These are phyloP conservation scores for Aphrocallistes beatrix DNA, from an alignment of 37 sponge, comb jelly and placozoan species.

Conservation along the genomic window DNA sequence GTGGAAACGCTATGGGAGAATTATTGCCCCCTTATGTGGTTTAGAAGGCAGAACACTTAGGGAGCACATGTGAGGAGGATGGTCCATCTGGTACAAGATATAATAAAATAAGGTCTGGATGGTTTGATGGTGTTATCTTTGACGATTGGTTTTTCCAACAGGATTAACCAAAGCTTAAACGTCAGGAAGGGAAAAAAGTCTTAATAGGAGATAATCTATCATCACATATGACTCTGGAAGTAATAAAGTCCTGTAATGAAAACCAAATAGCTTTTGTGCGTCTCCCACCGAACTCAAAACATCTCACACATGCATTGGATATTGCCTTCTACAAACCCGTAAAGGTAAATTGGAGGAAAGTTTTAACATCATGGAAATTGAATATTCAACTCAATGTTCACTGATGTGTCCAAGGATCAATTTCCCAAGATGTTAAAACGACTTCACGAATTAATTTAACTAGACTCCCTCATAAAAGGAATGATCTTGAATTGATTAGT, in stretches of 20 bases:
- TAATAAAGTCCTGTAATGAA: neutral
- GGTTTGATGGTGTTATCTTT: constrained; percentile 16
- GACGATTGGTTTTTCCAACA: constrained; percentile 17
- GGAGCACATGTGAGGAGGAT: neutral
- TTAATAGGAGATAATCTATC: constrained; percentile 8
- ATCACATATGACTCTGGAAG: constrained; percentile 5
- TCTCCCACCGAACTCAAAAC: constrained; percentile 9
- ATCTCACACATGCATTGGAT: constrained; percentile 8
- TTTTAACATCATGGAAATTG: neutral
- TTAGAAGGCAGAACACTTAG: neutral
- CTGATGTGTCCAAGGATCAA: constrained; percentile 16
- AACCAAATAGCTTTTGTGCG: neutral
- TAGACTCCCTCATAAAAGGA: neutral
- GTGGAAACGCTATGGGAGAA: neutral
- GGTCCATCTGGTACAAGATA: neutral
- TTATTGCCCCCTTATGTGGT: constrained; percentile 13
- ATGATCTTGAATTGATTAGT: neutral
- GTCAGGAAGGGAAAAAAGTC: constrained; percentile 17
- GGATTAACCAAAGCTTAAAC: constrained; percentile 3
- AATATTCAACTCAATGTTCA: neutral
- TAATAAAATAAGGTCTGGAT: neutral
- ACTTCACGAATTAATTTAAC: neutral
- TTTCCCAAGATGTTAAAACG: neutral
- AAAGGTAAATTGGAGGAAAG: constrained; percentile 19
- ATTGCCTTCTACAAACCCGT: constrained; percentile 11